Evolutionary conservation across 2,888 invertebrate genomes (phyloP).

Genomic region (Oxyteleia sp.): DNA sequence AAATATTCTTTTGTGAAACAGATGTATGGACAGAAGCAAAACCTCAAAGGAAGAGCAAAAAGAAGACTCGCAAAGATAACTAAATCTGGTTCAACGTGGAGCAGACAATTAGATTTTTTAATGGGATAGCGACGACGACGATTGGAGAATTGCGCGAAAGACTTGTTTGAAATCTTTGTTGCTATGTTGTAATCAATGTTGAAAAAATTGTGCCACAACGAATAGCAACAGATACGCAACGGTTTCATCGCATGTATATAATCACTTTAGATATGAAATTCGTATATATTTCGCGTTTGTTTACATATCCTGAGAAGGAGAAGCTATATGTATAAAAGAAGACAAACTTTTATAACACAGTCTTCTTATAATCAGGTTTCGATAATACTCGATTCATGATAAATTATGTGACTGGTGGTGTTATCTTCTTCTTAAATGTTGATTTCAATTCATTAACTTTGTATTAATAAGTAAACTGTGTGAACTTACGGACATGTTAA

Average conservation of each 20-base stretch:
- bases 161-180: constrained; percentile 49
- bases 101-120: constrained; percentile 34
- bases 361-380: constrained; percentile 57
- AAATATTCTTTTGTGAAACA: constrained; percentile 83
- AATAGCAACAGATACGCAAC: constrained; percentile 48
- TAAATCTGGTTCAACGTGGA: constrained; percentile 85
- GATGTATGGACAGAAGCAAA: constrained; percentile 94
- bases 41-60: constrained; percentile 92
- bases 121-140: constrained; percentile 16
- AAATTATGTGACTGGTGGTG: constrained; percentile 48
- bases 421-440: constrained; percentile 48
- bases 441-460: constrained; percentile 39
- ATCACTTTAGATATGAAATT: constrained; percentile 71
- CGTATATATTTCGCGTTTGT: constrained; percentile 47
- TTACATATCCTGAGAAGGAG: constrained; percentile 35
- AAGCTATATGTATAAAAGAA: constrained; percentile 42
- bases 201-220: constrained; percentile 52
- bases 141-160: constrained; percentile 45
- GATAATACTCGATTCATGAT: constrained; percentile 62
- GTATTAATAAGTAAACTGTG: too few relatives aligned
- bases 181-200: constrained; percentile 50
- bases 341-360: constrained; percentile 48
- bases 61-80: constrained; percentile 92
- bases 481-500: too few relatives aligned
- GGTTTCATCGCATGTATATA: constrained; percentile 66